phyloP scores from a whole-genome alignment of 2,797 vertebrate species.

The Arctocebus calabarensis region DNA sequence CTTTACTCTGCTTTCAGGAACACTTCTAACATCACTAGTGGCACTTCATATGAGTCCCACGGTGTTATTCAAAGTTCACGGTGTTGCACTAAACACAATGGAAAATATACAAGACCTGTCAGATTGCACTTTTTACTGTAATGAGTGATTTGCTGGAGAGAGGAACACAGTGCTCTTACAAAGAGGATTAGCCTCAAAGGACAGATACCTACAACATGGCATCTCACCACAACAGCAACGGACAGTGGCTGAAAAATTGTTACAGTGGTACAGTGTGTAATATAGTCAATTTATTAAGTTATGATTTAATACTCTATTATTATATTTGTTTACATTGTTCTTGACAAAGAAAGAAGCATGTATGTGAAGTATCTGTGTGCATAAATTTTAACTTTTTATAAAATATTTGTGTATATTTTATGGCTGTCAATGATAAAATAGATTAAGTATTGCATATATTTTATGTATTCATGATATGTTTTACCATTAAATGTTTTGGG shows the following conservation, averaged over 20 bases:
- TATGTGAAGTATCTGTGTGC: background rate
- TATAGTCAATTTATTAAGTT: background rate
- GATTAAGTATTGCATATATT: background rate
- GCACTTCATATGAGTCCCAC: background rate
- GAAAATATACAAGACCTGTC: background rate
- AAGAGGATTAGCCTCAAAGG: background rate
- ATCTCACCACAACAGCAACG: background rate
- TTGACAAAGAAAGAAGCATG: background rate
- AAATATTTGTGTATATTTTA: background rate
- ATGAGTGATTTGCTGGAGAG: background rate
- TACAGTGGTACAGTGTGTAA: background rate
- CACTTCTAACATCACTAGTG: background rate
- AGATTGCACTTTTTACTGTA: background rate
- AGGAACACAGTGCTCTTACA: background rate
- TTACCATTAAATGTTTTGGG: background rate
- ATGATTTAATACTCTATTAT: background rate
- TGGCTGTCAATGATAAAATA: background rate
- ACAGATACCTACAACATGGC: background rate
- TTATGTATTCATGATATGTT: background rate
- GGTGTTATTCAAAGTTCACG: background rate
- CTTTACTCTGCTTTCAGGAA: background rate
- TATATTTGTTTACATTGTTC: background rate
- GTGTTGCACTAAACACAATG: background rate
- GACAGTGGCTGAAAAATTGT: background rate
- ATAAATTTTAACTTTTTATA: background rate